phyloP scores from a whole-genome alignment of 2,113 vertebrate genomes.

The Pangasianodon hypophthalmus region DNA sequence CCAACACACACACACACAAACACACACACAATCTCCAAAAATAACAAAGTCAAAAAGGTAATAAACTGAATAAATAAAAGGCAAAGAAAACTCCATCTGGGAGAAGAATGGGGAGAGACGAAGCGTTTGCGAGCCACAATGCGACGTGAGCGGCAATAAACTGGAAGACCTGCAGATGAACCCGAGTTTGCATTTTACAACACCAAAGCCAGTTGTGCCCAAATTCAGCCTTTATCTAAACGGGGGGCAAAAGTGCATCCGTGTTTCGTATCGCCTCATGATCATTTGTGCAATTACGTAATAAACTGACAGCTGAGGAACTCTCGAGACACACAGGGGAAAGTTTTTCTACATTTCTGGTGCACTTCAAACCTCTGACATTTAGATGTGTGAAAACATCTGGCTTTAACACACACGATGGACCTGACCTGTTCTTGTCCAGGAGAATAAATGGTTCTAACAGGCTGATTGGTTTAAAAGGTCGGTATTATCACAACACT shows the following conservation, averaged over 20 bases:
- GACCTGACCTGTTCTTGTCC: slow-evolving; percentile 18
- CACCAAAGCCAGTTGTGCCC: slow-evolving; percentile 64
- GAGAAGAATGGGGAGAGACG: slow-evolving; percentile 62
- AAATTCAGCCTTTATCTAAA: slow-evolving; percentile 65
- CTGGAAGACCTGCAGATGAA: slow-evolving; percentile 70
- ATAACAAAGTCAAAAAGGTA: slow-evolving; percentile 32
- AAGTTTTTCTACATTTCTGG: neutral
- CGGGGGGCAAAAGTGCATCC: slow-evolving; percentile 49
- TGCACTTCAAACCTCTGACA: neutral
- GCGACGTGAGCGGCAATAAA: slow-evolving; percentile 64
- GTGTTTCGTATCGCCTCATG: neutral
- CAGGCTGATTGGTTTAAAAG: slow-evolving; percentile 70
- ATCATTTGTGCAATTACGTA: neutral
- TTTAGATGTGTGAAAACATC: slow-evolving; percentile 19
- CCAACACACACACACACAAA: slow-evolving; percentile 1
- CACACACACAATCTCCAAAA: neutral
- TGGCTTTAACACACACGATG: neutral
- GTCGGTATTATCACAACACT: slow-evolving; percentile 77
- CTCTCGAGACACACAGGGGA: neutral
- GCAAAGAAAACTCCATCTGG: slow-evolving; percentile 47
- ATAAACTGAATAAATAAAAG: slow-evolving; percentile 33
- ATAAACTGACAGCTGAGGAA: neutral
- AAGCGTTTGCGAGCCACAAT: slow-evolving; percentile 61
- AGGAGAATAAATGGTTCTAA: slow-evolving; percentile 65
- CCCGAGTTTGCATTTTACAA: slow-evolving; percentile 78